A percentile compares a stretch with the other conserved stretches of the same genome.
Evolutionary conservation across 2,797 vertebrate species (phyloP).

Genomic region (Delichon dasypus): DNA sequence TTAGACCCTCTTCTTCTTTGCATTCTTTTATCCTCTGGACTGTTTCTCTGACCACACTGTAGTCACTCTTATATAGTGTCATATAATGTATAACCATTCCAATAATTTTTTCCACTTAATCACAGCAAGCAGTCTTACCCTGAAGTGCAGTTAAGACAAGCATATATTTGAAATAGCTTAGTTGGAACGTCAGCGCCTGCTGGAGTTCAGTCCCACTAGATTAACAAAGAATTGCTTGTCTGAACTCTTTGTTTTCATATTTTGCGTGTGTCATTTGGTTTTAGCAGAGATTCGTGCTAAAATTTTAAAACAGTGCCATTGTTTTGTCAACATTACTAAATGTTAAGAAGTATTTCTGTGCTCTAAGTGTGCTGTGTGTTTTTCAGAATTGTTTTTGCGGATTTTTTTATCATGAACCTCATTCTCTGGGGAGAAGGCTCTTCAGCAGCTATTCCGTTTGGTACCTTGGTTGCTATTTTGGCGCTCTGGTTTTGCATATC

Average conservation of each 20-base stretch:
- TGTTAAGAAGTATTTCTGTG: background rate
- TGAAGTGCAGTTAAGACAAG: conserved; percentile 48
- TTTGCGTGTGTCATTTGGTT: background rate
- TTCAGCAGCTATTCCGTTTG: conserved; percentile 92
- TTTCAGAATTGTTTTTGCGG: conserved; percentile 90
- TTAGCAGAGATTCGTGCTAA: background rate
- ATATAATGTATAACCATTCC: conserved; percentile 2
- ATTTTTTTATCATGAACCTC: conserved; percentile 95
- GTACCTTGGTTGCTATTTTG: conserved; percentile 90
- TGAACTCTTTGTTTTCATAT: conserved; percentile 13
- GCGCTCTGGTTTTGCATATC: conserved; percentile 96
- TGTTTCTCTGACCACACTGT: background rate
- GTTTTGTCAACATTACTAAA: background rate
- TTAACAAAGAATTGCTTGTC: conserved; percentile 33
- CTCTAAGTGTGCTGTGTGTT: conserved; percentile 21
- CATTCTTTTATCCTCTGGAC: background rate
- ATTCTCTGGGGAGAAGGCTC: conserved; percentile 95
- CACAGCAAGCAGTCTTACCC: conserved; percentile 46
- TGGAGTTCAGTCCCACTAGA: conserved; percentile 34
- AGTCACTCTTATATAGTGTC: conserved; percentile 15
- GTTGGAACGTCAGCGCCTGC: conserved; percentile 44
- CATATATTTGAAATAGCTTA: conserved; percentile 43
- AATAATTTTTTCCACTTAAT: conserved; percentile 49
- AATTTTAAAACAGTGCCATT: background rate
- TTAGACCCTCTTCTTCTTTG: background rate